phyloP scores from a whole-genome alignment of 2,113 vertebrate species.

The Reinhardtius hippoglossoides region DNA sequence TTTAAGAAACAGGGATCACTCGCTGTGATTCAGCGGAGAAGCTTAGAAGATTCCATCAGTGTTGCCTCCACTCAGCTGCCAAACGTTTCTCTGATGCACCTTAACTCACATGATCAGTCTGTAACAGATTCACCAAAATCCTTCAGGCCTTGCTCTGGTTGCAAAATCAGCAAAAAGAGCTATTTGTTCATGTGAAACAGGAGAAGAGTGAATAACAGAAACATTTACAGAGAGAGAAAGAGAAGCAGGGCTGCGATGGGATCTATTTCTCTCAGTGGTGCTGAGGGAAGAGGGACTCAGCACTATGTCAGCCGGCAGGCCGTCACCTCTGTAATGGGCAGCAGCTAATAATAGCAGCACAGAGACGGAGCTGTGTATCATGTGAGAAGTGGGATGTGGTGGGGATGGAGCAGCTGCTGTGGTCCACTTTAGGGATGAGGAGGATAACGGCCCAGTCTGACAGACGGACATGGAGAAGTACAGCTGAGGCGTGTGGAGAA shows the following conservation, averaged over 20 bases:
- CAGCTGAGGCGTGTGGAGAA: neutral
- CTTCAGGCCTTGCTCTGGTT: neutral
- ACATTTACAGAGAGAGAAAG: constrained; percentile 6
- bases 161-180: neutral
- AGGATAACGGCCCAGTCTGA: neutral
- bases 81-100: neutral
- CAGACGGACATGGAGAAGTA: neutral
- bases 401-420: neutral
- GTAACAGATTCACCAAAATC: neutral
- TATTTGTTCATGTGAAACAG: constrained; percentile 15
- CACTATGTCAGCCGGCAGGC: constrained; percentile 19
- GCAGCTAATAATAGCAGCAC: constrained; percentile 67
- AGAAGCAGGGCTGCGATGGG: constrained; percentile 28
- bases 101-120: neutral
- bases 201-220: constrained; percentile 11
- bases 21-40: no score
- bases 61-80: neutral
- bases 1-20: no score
- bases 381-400: constrained; percentile 13
- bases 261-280: constrained; percentile 31
- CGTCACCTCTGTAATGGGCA: constrained; percentile 54
- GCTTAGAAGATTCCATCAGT: no score
- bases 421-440: constrained; percentile 11
- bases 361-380: constrained; percentile 50
- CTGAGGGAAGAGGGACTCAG: constrained; percentile 32